Evolutionary conservation across 1,140 invertebrate genomes (phyloP), one percentile per base, ranked within the genome.

Genomic region (Atta texana): DNA sequence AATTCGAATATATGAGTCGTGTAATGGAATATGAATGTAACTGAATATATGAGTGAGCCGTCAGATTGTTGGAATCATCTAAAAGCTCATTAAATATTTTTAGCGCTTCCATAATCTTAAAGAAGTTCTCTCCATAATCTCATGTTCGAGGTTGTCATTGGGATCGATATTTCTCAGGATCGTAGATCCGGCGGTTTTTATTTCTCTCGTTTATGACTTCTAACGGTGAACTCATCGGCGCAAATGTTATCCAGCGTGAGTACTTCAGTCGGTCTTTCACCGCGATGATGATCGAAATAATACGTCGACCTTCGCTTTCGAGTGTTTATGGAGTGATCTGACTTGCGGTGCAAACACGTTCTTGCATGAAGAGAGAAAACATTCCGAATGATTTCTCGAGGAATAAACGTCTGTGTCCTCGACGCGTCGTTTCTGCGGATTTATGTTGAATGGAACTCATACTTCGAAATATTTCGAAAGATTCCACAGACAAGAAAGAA

Each of bases 401-500:
- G 21, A 64, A 44, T 63, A 18, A 31, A 44, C 21, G 18, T 24
- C 8, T n/a, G 61, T 34, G 8, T 55, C 14, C 21, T 24, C 4
- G 34, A 1, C 68, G 18, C 8, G 10, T 44, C 21, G 21, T 8
- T 10, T 2, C 0, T n/a, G 63, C 49, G 63, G n/a, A 80, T 80
- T 80, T 69, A 80, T 24, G 63, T 55, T 44, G 68, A 69, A 80
- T n/a, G 49, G 66, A 81, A 81, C 21, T 55, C 31, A 28, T n/a
- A 24, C 10, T 14, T 14, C 21, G 49, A 81, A 81, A 81, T 71
- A 69, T 74, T 49, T 71, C 16, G 31, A 59, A 3, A 12, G 57
- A 57, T 81, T 81, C 34, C 21, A 81, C 21, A 10, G 24, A 69
- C 53, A 39, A 18, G 10, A 5, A 28, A 59, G 16, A 18, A 68